Base-by-base conservation (phyloP, 2,888 invertebrate species). In the Calliphora vomitoria region DNA sequence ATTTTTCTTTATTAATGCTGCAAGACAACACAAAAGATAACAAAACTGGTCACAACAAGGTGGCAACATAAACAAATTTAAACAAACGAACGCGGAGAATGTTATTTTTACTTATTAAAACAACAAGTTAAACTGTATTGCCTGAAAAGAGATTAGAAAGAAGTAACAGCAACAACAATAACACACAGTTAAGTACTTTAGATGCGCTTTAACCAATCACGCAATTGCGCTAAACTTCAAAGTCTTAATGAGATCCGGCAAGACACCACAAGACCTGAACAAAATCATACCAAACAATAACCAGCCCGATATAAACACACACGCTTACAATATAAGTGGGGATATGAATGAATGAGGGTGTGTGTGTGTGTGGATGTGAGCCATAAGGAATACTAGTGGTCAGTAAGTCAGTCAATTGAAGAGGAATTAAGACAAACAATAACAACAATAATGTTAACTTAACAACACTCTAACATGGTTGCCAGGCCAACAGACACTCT, bases 201-300 rank as follows among this genome's bases (percentile, higher is more conserved):
- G 90, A 88, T 89, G 90, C 90, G 91, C 91, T 90, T 90, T 89
- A 90, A 90, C 92, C 92, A 92, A 92, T 92, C 92, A 93, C 90
- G 91, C 92, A 90, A 90, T 90, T 90, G 92, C 92, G 92, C 92
- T 89, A 88, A 92, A 92, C 93, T 92, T 92, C 92, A 92, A 92
- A 92, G 92, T 62, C 89, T 90, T 83, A 90, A 92, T 91, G 91
- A 91, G 91, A 85, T 82, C 86, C 83, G 62, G 71, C 53, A 69
- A 79, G 50, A 82, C 50, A 62, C 35, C 58, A 82, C 55, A 55
- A 66, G 69, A 35, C 60, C 11, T 25, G 62, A 62, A 66, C 53
- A 31, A 68, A 68, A 78, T 10, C 47, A 76, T 20, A n/a, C n/a
- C n/a, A n/a, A n/a, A n/a, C n/a, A n/a, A n/a, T n/a, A n/a, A n/a